Evolutionary conservation across 2,888 invertebrate genomes (phyloP).

Genomic region (Pimpla rufipes): DNA sequence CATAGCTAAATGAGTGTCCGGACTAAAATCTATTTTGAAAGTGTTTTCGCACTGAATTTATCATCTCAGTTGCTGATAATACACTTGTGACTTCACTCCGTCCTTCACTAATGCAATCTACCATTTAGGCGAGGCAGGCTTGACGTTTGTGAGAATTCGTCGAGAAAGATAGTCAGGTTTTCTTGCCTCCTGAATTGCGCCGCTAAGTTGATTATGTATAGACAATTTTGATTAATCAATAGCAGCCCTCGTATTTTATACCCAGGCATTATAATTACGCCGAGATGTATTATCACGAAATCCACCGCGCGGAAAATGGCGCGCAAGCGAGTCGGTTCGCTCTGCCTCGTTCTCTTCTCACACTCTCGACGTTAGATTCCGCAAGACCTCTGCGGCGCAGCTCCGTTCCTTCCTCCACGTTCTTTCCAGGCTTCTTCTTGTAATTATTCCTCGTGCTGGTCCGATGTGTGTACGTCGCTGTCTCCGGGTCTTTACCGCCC

Average conservation of each 20-base stretch:
- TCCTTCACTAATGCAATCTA: not conserved
- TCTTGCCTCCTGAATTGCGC: conserved; percentile 2
- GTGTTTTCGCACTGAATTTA: not conserved
- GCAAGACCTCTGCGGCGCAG: not conserved
- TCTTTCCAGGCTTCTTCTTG: conserved; percentile 1
- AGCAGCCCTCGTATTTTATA: not conserved
- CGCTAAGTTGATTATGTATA: not conserved
- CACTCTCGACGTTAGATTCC: not conserved
- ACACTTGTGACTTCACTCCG: not conserved
- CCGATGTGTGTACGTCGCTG: conserved; percentile 25
- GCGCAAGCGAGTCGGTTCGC: conserved; percentile 4
- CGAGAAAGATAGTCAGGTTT: not conserved
- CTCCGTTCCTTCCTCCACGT: not conserved
- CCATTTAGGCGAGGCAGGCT: not conserved
- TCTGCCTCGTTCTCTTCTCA: not conserved
- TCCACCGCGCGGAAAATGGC: not conserved
- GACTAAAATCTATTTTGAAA: not conserved
- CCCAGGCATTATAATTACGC: conserved; percentile 21
- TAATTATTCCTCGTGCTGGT: conserved; percentile 43
- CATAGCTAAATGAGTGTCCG: not conserved
- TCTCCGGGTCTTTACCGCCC: conserved; percentile 53
- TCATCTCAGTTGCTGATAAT: not conserved
- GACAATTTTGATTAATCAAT: conserved; percentile 13
- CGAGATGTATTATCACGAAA: conserved; percentile 31
- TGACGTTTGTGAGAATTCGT: not conserved